phyloP scores from a whole-genome alignment of 2,888 invertebrate species.

The Drosophila infuscata region DNA sequence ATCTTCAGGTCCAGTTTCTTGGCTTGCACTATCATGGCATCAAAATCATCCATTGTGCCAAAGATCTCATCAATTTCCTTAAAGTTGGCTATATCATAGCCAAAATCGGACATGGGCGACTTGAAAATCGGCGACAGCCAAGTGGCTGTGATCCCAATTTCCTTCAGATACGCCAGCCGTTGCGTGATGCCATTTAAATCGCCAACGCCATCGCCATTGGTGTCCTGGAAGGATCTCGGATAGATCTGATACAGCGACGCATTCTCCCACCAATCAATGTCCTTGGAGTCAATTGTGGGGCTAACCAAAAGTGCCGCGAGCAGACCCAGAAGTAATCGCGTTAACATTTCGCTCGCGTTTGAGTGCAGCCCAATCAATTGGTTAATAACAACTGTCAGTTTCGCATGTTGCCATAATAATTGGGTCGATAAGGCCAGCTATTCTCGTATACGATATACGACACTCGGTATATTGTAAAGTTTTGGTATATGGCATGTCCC shows the following conservation, averaged over 20 bases:
- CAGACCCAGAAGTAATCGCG: constrained; percentile 61
- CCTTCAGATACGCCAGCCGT: constrained; percentile 88
- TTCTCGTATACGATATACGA: background rate
- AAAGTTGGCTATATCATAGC: constrained; percentile 91
- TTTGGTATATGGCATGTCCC: background rate
- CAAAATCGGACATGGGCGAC: constrained; percentile 91
- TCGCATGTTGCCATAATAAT: constrained; percentile 43
- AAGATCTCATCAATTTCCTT: constrained; percentile 89
- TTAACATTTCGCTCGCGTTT: constrained; percentile 66
- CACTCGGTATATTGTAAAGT: background rate
- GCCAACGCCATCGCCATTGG: constrained; percentile 92
- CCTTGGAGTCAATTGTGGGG: constrained; percentile 11
- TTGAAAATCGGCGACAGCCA: constrained; percentile 91
- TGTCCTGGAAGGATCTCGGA: constrained; percentile 93
- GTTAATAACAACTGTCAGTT: constrained; percentile 56
- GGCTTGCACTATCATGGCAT: constrained; percentile 87
- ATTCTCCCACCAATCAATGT: constrained; percentile 92
- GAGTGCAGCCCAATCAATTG: constrained; percentile 59
- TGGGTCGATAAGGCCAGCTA: constrained; percentile 50
- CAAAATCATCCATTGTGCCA: constrained; percentile 88
- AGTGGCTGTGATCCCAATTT: constrained; percentile 88
- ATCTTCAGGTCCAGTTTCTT: constrained; percentile 86
- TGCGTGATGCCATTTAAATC: constrained; percentile 90
- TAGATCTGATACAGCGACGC: constrained; percentile 94
- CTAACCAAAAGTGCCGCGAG: constrained; percentile 25